Base-by-base conservation (phyloP, 2,113 vertebrate species). In the Dermatemys mawii region DNA sequence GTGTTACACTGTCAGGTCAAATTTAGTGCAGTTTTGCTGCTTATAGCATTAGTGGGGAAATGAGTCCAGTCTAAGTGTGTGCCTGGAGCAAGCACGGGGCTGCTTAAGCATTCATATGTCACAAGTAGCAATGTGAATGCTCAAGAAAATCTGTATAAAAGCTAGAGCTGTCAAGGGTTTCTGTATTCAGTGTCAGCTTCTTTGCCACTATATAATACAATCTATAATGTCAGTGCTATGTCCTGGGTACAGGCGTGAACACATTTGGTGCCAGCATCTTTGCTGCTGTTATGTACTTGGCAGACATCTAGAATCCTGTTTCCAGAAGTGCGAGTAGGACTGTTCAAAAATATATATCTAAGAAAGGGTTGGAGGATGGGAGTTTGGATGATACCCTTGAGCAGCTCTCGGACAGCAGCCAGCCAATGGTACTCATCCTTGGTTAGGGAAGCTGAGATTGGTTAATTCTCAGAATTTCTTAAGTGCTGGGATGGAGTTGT, bases 11-110 rank as follows among this genome's bases (percentile, higher is more conserved):
- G 46, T 86, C 76, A 94, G 89, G 95, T 90, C 92, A 78, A 94
- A 93, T 96, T 94, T 24, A 93, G 76, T 81, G 75, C 54, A 92
- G 95, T 93, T 93, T 94, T 78, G 60, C 54, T 67, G 83, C 75
- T 80, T 86, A 73, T 82, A 70, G 48, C 89, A 90, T 11, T 91
- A 89, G n/a, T 11, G 9, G 81, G n/a, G 21, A 96, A 94, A 57
- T 29, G 92, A 80, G 46, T 73, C 73, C 84, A 96, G 81, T 51
- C 57, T 41, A 88, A 81, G 63, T 46, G 83, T 8, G 91, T 70
- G 70, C 2, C 67, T 73, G 51, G 46, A 89, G 70, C 41, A n/a
- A 86, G 0, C 27, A 29, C 16, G 89, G 54, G n/a, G 32, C 78
- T 96, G 49, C 83, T 75, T 14, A n/a, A 88, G 41, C 80, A 79